Percentiles rank a stretch among this genome's conserved stretches.
phyloP scores from a whole-genome alignment of 2,113 vertebrate species.

The Parus major region DNA sequence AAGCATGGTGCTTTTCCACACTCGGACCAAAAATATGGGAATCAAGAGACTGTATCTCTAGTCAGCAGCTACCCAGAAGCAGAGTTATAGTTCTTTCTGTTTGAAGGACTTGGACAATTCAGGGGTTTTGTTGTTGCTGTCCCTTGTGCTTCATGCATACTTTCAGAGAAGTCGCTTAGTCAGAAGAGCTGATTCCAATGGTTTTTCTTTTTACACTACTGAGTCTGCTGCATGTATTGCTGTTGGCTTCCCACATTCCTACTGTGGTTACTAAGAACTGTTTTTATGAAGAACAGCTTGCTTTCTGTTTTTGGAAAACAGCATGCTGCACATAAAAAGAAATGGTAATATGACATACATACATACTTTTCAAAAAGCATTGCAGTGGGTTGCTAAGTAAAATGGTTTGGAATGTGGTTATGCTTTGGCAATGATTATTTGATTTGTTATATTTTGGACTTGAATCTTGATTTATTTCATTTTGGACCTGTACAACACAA shows the following conservation, averaged over 20 bases:
- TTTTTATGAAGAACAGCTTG: constrained; percentile 42
- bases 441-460: background rate
- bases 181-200: constrained; percentile 21
- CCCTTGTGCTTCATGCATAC: background rate
- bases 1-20: constrained; percentile 49
- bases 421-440: background rate
- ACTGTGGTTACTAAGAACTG: constrained; percentile 29
- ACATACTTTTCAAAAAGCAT: background rate
- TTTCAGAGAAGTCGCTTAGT: constrained; percentile 52
- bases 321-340: constrained; percentile 35
- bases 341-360: background rate
- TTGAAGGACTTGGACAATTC: background rate
- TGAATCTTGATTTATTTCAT: background rate
- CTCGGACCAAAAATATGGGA: constrained; percentile 11
- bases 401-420: constrained; percentile 3
- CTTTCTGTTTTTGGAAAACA: constrained; percentile 45
- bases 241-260: constrained; percentile 29
- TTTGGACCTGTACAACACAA: background rate
- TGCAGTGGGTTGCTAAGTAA: constrained; percentile 6
- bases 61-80: constrained; percentile 38
- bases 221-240: background rate
- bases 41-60: constrained; percentile 11
- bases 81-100: background rate
- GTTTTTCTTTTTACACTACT: background rate
- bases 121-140: background rate